Evolutionary conservation across 2,797 vertebrate genomes (phyloP).

Genomic region (Crax fasciolata): DNA sequence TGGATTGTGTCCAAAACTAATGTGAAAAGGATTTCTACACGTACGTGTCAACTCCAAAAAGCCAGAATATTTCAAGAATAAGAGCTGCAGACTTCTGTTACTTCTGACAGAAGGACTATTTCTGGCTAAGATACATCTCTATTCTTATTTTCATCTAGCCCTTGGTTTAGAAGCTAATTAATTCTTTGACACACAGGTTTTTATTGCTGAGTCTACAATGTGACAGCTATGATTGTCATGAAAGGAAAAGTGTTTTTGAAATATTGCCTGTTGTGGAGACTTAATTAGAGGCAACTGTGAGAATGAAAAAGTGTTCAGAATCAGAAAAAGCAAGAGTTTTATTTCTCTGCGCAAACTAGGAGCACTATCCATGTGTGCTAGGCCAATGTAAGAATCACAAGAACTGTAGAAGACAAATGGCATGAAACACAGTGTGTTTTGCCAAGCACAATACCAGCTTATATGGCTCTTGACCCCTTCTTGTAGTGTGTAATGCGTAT

Average conservation of each 20-base stretch:
- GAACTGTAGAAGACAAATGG: not conserved
- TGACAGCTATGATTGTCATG: not conserved
- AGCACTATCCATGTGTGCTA: not conserved
- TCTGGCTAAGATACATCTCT: not conserved
- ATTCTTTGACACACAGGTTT: not conserved
- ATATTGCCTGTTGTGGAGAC: not conserved
- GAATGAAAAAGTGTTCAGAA: not conserved
- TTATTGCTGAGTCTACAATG: not conserved
- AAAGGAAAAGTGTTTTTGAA: not conserved
- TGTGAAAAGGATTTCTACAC: not conserved
- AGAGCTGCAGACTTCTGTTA: not conserved
- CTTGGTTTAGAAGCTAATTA: not conserved
- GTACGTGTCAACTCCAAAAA: not conserved
- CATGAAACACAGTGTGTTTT: accelerated
- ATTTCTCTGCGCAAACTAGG: not conserved
- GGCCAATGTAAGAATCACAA: not conserved
- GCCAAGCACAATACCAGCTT: not conserved
- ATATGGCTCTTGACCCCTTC: not conserved
- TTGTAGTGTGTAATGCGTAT: not conserved
- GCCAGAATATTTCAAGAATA: not conserved
- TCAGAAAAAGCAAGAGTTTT: not conserved
- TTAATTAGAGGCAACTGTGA: not conserved
- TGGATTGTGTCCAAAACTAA: not conserved
- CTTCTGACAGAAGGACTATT: not conserved
- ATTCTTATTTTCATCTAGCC: not conserved